Base-by-base conservation (phyloP, 2,113 vertebrate genomes). In the Apodemus sylvaticus region DNA sequence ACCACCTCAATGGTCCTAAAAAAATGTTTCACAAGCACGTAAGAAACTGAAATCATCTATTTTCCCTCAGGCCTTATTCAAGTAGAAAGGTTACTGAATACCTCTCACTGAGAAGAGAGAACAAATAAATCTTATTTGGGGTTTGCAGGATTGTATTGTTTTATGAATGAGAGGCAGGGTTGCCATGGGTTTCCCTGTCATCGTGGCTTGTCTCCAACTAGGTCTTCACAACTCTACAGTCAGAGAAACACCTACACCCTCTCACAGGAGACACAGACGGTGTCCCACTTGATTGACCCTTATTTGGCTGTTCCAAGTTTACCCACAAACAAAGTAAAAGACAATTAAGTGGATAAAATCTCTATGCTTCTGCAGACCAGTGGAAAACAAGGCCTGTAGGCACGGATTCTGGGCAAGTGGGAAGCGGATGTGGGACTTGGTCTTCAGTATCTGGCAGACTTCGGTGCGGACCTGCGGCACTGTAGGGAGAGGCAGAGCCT, bases 61-160 rank as follows among this genome's bases (percentile, higher is more conserved):
- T 87, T 91, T 94, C 55, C 73, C 93, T 95, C 85, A 87, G 62
- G 58, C 39, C 82, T 96, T 58, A 20, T 62, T 88, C 88, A 60
- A 86, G 93, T 20, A 36, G 55, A 85, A 96, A 76, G 58, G 78
- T 26, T 5, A 93, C 60, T 76, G 90, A 76, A 88, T 58, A 95
- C 1, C 39, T 62, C 20, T 36, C 64, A 31, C 29, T 86, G 68
- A 94, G 93, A n/a, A 87, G 86, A 16, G 91, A 89, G 70, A 66
- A 85, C 74, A 77, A 88, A 79, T 76, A 71, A 68, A 86, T 29
- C 13, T 89, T 87, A 86, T 51, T 42, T 55, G 58, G 78, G 58
- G 24, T 34, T 95, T 83, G n/a, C 3, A 45, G 53, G 73, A 48
- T 31, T 60, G 71, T 71, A 64, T 10, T 95, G 73, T 78, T 86